A percentile compares a stretch with the other conserved stretches of the same genome.
Conservation (phyloP, 2,888 invertebrate genomes). For the Galeopsomyia nigrocyanea region DNA sequence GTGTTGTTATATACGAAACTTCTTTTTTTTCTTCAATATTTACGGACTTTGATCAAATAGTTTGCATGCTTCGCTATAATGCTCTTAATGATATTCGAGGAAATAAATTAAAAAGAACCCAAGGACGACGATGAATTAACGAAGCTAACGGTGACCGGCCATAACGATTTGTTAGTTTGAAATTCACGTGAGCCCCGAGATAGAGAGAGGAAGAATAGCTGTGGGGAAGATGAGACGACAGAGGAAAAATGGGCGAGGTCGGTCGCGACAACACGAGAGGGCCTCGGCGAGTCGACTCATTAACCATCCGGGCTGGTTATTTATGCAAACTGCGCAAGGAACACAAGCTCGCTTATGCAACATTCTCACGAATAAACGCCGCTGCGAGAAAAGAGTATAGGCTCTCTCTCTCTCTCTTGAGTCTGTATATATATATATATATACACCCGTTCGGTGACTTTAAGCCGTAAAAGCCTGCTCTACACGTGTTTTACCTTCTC, state of each 20-base stretch:
- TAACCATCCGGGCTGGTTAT: slow-evolving; percentile 38
- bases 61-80: too few relatives aligned
- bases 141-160: neutral
- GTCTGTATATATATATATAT: neutral
- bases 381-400: neutral
- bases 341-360: slow-evolving; percentile 31
- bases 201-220: neutral
- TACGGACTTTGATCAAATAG: too few relatives aligned
- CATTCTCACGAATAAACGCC: slow-evolving; percentile 22
- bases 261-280: neutral
- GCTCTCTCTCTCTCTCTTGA: too few relatives aligned
- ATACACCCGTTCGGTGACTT: too few relatives aligned
- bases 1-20: too few relatives aligned
- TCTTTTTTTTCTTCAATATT: too few relatives aligned
- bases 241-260: slow-evolving; percentile 39
- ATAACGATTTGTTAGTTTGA: slow-evolving; percentile 23
- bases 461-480: slow-evolving; percentile 4
- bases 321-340: slow-evolving; percentile 34
- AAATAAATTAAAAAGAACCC: neutral
- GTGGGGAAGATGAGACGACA: neutral
- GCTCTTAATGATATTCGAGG: slow-evolving; percentile 1
- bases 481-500: neutral
- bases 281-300: slow-evolving; percentile 30
- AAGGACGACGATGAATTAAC: slow-evolving; percentile 25
- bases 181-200: slow-evolving; percentile 15